These are phyloP conservation scores for Xenentodon cancila DNA, from an alignment of 2,797 vertebrate genomes.

Conservation along the genomic window DNA sequence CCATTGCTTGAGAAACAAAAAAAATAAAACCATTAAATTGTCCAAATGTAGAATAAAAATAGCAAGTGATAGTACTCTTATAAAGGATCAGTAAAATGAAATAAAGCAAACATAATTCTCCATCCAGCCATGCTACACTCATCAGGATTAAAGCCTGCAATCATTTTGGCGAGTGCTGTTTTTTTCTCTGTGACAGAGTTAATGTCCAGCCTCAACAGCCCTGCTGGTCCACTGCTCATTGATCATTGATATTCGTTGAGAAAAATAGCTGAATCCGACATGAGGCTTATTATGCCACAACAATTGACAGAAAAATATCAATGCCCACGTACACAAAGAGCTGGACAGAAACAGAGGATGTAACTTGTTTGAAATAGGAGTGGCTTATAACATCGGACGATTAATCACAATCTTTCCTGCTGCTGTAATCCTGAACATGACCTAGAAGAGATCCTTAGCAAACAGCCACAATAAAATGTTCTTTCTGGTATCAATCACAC, in stretches of 20 bases:
- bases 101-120: conserved; percentile 8
- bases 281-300: conserved; percentile 47
- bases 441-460: conserved; percentile 39
- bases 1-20: conserved; percentile 23
- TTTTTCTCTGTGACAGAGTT: conserved; percentile 36
- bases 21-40: conserved; percentile 14
- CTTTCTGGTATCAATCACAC: conserved; percentile 41
- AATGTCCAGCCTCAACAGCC: conserved; percentile 35
- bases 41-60: neutral
- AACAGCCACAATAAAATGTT: conserved; percentile 42
- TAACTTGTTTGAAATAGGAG: conserved; percentile 63
- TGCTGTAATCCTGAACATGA: conserved; percentile 50
- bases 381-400: conserved; percentile 61
- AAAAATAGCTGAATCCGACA: conserved; percentile 68
- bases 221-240: conserved; percentile 36
- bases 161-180: conserved; percentile 41
- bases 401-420: conserved; percentile 54
- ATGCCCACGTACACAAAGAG: conserved; percentile 42
- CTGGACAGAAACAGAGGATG: conserved; percentile 49
- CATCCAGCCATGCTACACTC: conserved; percentile 16
- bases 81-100: conserved; percentile 9
- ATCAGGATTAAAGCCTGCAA: conserved; percentile 38
- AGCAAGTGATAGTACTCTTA: neutral
- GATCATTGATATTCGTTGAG: conserved; percentile 62
- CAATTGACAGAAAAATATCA: conserved; percentile 62